phyloP scores from a whole-genome alignment of 2,888 invertebrate genomes.

The Drosophila fulvimacula region DNA sequence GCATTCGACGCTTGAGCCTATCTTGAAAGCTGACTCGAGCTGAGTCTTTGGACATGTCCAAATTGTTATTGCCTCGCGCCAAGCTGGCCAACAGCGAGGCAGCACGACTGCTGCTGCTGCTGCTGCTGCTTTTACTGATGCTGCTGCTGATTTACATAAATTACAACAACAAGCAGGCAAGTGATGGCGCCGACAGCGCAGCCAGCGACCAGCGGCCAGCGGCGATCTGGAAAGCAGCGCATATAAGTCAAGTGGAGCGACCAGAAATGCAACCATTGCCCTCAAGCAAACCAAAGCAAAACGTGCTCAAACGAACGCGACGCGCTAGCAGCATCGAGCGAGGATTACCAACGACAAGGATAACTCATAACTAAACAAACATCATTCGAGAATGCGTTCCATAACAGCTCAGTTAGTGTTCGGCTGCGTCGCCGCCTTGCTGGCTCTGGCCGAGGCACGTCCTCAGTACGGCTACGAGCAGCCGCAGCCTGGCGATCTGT shows the following conservation, averaged over 20 bases:
- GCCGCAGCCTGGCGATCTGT: slow-evolving; percentile 36
- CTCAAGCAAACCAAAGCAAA: slow-evolving; percentile 64
- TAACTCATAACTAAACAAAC: slow-evolving; percentile 5
- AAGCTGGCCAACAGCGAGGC: slow-evolving; percentile 19
- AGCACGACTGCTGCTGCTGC: slow-evolving; percentile 3
- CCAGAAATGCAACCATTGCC: slow-evolving; percentile 75
- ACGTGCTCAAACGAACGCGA: slow-evolving; percentile 39
- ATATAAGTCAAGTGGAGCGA: slow-evolving; percentile 78
- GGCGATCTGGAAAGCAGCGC: slow-evolving; percentile 51
- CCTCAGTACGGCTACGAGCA: slow-evolving; percentile 82
- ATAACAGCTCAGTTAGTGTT: slow-evolving; percentile 52
- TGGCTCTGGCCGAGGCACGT: slow-evolving; percentile 69
- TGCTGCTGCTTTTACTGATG: not conserved
- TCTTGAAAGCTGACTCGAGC: slow-evolving; percentile 9
- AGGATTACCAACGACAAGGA: slow-evolving; percentile 28
- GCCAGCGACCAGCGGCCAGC: slow-evolving; percentile 40
- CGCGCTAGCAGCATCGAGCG: slow-evolving; percentile 17
- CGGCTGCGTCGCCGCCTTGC: slow-evolving; percentile 45
- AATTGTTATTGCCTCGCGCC: slow-evolving; percentile 21
- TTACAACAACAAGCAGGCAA: slow-evolving; percentile 49
- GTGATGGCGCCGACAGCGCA: slow-evolving; percentile 45
- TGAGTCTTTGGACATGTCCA: slow-evolving; percentile 22
- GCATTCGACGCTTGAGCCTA: slow-evolving; percentile 39
- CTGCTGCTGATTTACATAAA: slow-evolving; percentile 65
- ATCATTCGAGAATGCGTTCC: slow-evolving; percentile 20